Percentiles rank a stretch among this genome's conserved stretches.
These are phyloP conservation scores for Chrysodeixis includens DNA, from an alignment of 2,888 invertebrate species.

Conservation along the genomic window DNA sequence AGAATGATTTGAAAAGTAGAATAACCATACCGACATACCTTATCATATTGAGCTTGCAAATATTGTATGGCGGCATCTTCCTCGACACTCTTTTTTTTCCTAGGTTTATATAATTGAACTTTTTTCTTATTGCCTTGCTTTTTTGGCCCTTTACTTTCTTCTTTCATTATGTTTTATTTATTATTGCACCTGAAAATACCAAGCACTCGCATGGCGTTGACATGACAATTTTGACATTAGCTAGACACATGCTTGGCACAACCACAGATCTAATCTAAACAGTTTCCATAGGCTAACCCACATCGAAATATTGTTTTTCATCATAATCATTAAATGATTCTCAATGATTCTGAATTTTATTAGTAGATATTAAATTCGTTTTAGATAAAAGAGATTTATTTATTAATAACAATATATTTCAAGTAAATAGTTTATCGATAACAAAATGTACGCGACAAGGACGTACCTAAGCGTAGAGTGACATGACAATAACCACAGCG, in stretches of 20 bases:
- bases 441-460: no score
- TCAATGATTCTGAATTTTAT: no score
- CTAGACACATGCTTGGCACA: not conserved
- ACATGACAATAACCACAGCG: slow-evolving; percentile 21
- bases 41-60: slow-evolving; percentile 84
- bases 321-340: no score
- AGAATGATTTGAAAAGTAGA: not conserved
- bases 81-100: slow-evolving; percentile 81
- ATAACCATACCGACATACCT: slow-evolving; percentile 67
- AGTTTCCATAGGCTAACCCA: no score
- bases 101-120: slow-evolving; percentile 81
- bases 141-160: slow-evolving; percentile 62
- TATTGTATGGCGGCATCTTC: slow-evolving; percentile 87
- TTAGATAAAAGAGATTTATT: no score
- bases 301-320: no score
- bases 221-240: slow-evolving; percentile 10
- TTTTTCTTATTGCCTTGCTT: slow-evolving; percentile 71
- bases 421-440: no score
- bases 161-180: slow-evolving; percentile 66
- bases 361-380: no score
- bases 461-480: no score
- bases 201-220: slow-evolving; percentile 16
- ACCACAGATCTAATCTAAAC: no score
- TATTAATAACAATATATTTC: no score
- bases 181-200: not conserved